Evolutionary conservation across 2,797 vertebrate species (phyloP).

Genomic region (Zalophus californianus): DNA sequence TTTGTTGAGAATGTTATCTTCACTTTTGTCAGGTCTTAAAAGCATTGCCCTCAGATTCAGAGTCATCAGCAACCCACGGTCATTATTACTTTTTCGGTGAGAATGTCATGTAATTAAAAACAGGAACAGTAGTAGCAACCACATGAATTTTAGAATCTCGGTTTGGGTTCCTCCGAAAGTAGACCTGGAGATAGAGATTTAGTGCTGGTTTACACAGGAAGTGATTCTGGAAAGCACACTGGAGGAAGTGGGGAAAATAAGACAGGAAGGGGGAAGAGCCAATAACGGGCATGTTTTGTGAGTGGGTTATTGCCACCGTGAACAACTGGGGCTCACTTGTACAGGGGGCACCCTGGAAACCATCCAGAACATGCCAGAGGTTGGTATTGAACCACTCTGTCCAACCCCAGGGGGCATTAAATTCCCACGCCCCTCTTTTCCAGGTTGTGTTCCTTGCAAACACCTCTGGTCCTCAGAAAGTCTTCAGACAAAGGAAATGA

Average conservation of each 20-base stretch:
- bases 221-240: not conserved
- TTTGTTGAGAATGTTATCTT: not conserved
- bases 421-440: not conserved
- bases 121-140: not conserved
- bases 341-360: not conserved
- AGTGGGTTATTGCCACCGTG: not conserved
- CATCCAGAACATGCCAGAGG: not conserved
- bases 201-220: not conserved
- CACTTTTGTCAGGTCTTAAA: not conserved
- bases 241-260: not conserved
- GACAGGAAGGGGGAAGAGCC: not conserved
- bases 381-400: not conserved
- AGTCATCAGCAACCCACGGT: not conserved
- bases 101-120: not conserved
- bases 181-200: not conserved
- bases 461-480: not conserved
- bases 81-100: not conserved
- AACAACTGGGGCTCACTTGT: not conserved
- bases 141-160: not conserved
- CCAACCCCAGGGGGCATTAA: not conserved
- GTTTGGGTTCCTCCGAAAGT: slow-evolving; percentile 8
- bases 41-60: not conserved
- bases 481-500: not conserved
- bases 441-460: not conserved
- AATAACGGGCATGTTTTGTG: not conserved